These are phyloP conservation scores for Oreochromis aureus DNA, from an alignment of 2,113 vertebrate genomes.

Conservation along the genomic window DNA sequence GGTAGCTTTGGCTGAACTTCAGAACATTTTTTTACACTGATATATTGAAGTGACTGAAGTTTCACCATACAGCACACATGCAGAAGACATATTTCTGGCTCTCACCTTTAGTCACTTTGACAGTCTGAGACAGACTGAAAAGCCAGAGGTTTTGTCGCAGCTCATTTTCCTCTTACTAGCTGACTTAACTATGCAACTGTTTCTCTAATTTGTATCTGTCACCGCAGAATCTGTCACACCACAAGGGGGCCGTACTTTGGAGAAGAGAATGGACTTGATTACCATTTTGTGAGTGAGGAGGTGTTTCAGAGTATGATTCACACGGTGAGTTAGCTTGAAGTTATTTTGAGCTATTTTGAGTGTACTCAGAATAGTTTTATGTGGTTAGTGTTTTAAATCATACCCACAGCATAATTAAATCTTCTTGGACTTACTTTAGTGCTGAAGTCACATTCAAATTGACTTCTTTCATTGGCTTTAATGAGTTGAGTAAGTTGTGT, in stretches of 20 bases:
- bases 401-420: neutral
- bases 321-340: conserved; percentile 51
- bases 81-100: neutral
- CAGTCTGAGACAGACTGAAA: neutral
- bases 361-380: neutral
- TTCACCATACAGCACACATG: neutral
- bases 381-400: neutral
- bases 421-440: neutral
- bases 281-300: conserved; percentile 84
- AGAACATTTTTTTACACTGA: neutral
- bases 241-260: conserved; percentile 83
- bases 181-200: neutral
- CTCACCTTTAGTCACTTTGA: neutral
- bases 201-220: neutral
- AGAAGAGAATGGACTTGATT: conserved; percentile 85
- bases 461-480: neutral
- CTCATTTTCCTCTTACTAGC: neutral
- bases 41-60: neutral
- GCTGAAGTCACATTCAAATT: neutral
- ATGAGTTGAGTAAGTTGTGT: conserved; percentile 1
- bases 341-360: neutral
- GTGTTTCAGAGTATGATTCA: conserved; percentile 79
- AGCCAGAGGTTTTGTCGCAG: neutral
- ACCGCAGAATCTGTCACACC: conserved; percentile 83
- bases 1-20: neutral